A percentile compares a stretch with the other conserved stretches of the same genome.
Evolutionary conservation across 1,140 invertebrate species (phyloP).

Genomic region (Anastrepha ludens): DNA sequence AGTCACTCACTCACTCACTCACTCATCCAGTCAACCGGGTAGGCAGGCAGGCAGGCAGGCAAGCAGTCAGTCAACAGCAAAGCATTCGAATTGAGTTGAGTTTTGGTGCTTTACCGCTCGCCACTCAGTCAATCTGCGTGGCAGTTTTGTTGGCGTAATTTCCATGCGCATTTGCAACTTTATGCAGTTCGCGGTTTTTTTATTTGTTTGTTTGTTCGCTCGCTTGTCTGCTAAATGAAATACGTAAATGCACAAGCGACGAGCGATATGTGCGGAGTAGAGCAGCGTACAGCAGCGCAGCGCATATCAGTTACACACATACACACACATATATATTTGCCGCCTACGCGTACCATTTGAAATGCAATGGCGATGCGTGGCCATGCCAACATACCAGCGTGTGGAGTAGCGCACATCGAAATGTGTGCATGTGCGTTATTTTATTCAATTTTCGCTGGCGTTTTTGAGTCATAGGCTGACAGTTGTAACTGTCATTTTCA

Average conservation of each 20-base stretch:
- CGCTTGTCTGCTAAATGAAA: conserved; percentile 13
- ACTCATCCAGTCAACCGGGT: neutral
- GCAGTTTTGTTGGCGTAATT: neutral
- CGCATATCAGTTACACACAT: neutral
- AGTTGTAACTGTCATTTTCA: conserved; percentile 53
- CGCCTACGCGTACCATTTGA: conserved; percentile 38
- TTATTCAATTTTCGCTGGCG: neutral
- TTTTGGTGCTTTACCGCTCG: conserved; percentile 31
- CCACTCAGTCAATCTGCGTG: conserved; percentile 8
- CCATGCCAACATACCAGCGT: neutral
- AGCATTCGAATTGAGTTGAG: neutral
- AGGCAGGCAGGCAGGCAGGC: neutral
- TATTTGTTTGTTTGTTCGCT: neutral
- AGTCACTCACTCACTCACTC: conserved; percentile 16
- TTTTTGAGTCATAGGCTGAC: conserved; percentile 48
- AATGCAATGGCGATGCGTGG: conserved; percentile 20
- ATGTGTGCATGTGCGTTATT: neutral
- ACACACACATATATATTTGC: neutral
- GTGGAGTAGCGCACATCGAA: neutral
- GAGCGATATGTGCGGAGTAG: neutral
- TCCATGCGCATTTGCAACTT: neutral
- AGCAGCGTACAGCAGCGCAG: neutral
- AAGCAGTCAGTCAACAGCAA: neutral
- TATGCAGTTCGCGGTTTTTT: neutral
- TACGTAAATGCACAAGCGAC: conserved; percentile 43